phyloP scores from a whole-genome alignment of 2,797 vertebrate species.

The Crocidura indochinensis region DNA sequence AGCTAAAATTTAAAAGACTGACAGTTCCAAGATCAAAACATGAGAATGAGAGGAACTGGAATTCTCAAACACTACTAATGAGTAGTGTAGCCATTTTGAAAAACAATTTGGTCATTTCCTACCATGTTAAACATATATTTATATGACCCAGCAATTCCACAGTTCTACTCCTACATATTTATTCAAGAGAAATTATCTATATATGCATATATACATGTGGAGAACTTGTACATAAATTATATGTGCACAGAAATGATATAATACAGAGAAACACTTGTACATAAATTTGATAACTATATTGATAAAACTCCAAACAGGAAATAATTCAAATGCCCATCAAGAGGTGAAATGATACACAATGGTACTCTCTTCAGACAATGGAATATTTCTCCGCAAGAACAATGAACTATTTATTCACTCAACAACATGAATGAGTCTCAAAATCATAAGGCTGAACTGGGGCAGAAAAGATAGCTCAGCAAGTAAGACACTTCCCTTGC shows the following conservation, averaged over 20 bases:
- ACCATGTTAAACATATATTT: background rate
- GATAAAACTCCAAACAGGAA: conserved; percentile 11
- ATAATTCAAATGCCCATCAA: conserved; percentile 10
- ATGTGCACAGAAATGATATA: background rate
- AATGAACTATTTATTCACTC: conserved; percentile 32
- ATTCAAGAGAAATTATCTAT: conserved; percentile 16
- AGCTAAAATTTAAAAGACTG: conserved; percentile 33
- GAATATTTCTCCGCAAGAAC: conserved; percentile 33
- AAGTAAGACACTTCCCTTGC: no score
- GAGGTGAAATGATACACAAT: conserved; percentile 28
- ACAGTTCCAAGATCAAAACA: conserved; percentile 15
- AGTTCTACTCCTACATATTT: background rate
- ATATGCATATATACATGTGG: background rate
- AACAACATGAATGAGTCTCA: conserved; percentile 25
- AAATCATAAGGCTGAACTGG: conserved; percentile 21
- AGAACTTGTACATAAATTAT: background rate
- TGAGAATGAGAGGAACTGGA: background rate
- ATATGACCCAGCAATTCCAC: conserved; percentile 10
- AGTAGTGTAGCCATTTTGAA: background rate
- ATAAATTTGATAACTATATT: conserved; percentile 27
- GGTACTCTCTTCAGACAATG: background rate
- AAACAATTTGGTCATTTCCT: conserved; percentile 40
- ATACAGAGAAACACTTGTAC: background rate
- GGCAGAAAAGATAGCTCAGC: no score
- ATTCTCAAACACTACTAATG: background rate